These are phyloP conservation scores for Lethenteron reissneri DNA, from an alignment of 2,113 vertebrate species.

Conservation along the genomic window DNA sequence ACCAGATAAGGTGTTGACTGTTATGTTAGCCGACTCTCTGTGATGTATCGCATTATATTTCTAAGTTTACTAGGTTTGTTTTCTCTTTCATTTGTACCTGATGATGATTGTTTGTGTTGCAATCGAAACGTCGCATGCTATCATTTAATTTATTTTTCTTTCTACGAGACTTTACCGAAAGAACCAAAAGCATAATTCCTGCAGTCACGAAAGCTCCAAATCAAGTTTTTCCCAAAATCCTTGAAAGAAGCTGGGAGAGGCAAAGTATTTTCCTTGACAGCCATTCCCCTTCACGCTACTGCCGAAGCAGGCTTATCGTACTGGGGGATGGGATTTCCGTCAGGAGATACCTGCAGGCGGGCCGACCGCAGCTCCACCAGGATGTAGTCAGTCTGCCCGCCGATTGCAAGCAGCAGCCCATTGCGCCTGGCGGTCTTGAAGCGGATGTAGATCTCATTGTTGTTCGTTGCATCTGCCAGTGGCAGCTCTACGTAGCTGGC, in stretches of 20 bases:
- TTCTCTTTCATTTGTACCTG: no score
- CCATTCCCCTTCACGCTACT: neutral
- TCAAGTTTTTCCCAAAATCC: neutral
- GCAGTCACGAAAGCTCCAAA: neutral
- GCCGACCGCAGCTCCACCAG: conserved; percentile 40
- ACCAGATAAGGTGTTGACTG: no score
- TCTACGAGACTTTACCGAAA: neutral
- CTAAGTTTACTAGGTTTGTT: no score
- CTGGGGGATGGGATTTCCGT: neutral
- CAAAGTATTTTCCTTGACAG: neutral
- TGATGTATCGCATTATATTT: no score
- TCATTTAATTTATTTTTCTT: no score
- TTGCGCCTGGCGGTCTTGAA: conserved; percentile 47
- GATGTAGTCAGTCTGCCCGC: conserved; percentile 35
- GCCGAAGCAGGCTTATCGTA: neutral
- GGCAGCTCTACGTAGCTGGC: conserved; percentile 48
- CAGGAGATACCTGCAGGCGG: conserved; percentile 27
- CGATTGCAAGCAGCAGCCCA: conserved; percentile 56
- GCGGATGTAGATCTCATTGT: conserved; percentile 30
- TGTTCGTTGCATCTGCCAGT: conserved; percentile 24
- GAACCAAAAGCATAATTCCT: neutral
- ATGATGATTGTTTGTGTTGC: no score
- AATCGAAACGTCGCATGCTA: no score
- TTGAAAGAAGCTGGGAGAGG: neutral
- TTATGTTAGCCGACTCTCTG: no score